Conservation (phyloP, 2,113 vertebrate species). For the Gasterosteus aculeatus region DNA sequence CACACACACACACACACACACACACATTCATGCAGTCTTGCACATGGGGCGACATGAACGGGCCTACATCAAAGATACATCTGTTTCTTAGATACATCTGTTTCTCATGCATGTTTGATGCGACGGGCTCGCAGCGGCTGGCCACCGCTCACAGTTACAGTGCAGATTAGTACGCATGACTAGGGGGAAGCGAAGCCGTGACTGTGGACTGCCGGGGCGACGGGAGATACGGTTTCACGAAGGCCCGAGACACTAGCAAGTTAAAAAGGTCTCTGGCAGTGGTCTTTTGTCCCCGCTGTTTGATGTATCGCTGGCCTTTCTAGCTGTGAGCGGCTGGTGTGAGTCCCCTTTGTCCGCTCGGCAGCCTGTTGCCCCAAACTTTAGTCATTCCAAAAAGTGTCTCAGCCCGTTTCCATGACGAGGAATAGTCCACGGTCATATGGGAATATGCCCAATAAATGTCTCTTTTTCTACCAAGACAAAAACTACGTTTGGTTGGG, state of each 20-base stretch:
- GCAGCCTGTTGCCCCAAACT: conserved; percentile 25
- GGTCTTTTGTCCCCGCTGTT: conserved; percentile 37
- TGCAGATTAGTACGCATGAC: conserved; percentile 54
- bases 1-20: conserved; percentile 4
- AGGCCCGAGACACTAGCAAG: conserved; percentile 7
- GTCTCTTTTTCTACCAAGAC: conserved; percentile 1
- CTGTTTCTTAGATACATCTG: conserved; percentile 77
- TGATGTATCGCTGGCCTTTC: conserved; percentile 46
- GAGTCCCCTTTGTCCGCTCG: conserved; percentile 35
- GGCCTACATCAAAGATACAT: conserved; percentile 74
- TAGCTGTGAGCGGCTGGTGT: conserved; percentile 34
- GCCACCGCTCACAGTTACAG: conserved; percentile 49
- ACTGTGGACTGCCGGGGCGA: conserved; percentile 7
- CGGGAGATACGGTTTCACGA: conserved; percentile 7
- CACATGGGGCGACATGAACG: conserved; percentile 53
- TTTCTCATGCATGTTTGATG: conserved; percentile 75
- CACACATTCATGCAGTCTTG: conserved; percentile 23
- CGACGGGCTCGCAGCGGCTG: conserved; percentile 59
- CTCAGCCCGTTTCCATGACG: conserved; percentile 25
- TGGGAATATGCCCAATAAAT: neutral
- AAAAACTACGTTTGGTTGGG: neutral
- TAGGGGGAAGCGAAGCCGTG: conserved; percentile 27
- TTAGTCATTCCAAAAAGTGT: conserved; percentile 23
- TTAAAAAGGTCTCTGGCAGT: conserved; percentile 17
- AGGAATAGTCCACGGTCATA: conserved; percentile 30